phyloP scores from a whole-genome alignment of 2,113 vertebrate species.

The Promerops cafer region DNA sequence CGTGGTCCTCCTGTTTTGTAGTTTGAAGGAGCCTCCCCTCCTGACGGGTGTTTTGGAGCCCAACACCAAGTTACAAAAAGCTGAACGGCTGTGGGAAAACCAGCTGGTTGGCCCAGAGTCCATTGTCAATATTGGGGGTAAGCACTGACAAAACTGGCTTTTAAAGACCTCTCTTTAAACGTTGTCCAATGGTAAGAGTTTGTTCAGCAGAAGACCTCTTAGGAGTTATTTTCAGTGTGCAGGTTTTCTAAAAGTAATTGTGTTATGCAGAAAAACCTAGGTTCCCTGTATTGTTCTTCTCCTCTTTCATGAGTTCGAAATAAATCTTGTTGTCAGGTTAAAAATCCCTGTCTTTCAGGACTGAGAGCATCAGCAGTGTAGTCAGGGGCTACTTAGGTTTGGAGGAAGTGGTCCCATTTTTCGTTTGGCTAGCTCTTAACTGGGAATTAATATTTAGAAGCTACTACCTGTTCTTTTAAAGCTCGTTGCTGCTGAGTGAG shows the following conservation, averaged over 20 bases:
- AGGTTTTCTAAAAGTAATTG: background rate
- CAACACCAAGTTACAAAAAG: conserved; percentile 83
- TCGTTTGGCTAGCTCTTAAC: background rate
- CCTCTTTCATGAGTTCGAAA: background rate
- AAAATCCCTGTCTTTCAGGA: background rate
- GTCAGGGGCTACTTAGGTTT: background rate
- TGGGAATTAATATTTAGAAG: background rate
- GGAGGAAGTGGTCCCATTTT: background rate
- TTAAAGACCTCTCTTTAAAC: background rate
- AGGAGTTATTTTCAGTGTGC: background rate
- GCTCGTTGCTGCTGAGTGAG: background rate
- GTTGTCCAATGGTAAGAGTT: background rate
- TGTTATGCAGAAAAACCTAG: background rate
- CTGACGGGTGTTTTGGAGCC: conserved; percentile 83
- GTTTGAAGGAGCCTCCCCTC: conserved; percentile 87
- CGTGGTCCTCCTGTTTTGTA: conserved; percentile 55
- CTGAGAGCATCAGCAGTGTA: background rate
- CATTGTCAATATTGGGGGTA: conserved; percentile 86
- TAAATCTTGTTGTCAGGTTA: background rate
- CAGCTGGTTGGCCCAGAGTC: conserved; percentile 89
- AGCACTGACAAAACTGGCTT: conserved; percentile 8
- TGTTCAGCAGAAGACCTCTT: background rate
- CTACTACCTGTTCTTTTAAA: background rate
- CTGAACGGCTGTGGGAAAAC: conserved; percentile 85
- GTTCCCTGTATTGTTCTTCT: background rate